Evolutionary conservation across 2,113 vertebrate species (phyloP), one percentile per base, ranked within the genome.

Genomic region (Balaenoptera acutorostrata): DNA sequence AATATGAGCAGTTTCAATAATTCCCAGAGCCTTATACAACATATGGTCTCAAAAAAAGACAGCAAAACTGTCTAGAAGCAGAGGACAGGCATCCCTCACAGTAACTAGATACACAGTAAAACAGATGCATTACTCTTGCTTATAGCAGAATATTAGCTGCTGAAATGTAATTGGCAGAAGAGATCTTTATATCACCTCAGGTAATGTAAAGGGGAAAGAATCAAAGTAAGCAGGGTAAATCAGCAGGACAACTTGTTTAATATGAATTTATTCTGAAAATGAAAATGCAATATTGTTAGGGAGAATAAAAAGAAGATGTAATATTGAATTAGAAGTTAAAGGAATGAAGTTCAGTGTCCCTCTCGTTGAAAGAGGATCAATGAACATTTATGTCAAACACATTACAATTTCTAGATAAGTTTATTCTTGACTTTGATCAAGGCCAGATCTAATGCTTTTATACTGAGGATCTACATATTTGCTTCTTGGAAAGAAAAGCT

Each of bases 1-100:
- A 98, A 97, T 97, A 49, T 97, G 97, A 98, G 89, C 97, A 97
- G 77, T 97, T 98, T 97, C 61, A 93, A 9, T 78, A 97, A 98
- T 97, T 98, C 97, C 95, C 75, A 88, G 93, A 97, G 91, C 94
- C 59, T 96, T 95, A 71, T 94, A 87, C 74, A 89, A 11, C 72
- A 77, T 71, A 36, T 80, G 44, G 83, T 82, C 0, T 1, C 94
- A 68, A 68, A 84, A 95, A 94, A 97, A 97, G 94, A 96, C 71
- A 88, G 72, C 25, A 93, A 89, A 97, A 91, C 25, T 59, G 1
- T 83, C n/a, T 96, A 93, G 90, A 98, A 91, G 78, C 77, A 71
- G 75, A 97, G 31, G n/a, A 90, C 95, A 44, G 11, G 46, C 88
- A 12, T 95, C 84, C 94, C 81, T 0, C 0, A 95, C 87, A 93